phyloP scores from a whole-genome alignment of 2,113 vertebrate species.

The Prunella himalayana region DNA sequence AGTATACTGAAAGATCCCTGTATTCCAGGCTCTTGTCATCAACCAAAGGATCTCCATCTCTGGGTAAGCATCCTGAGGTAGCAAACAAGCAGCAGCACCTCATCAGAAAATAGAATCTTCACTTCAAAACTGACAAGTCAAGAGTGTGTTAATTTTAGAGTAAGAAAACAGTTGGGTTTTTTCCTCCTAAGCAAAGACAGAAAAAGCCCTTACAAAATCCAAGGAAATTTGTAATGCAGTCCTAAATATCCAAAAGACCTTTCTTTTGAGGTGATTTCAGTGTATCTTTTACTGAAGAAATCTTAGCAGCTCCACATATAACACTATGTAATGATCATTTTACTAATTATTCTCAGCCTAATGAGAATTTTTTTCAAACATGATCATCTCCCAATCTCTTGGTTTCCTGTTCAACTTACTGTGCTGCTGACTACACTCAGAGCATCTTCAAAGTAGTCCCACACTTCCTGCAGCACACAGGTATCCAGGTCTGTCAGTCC shows the following conservation, averaged over 20 bases:
- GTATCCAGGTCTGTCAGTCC: conserved; percentile 73
- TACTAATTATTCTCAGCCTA: background rate
- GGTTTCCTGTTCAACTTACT: conserved; percentile 75
- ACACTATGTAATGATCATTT: background rate
- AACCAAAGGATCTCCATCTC: conserved; percentile 88
- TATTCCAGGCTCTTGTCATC: conserved; percentile 90
- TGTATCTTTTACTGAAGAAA: background rate
- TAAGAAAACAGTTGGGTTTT: background rate
- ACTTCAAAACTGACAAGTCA: background rate
- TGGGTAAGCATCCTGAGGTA: conserved; percentile 74
- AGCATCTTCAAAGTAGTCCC: conserved; percentile 85
- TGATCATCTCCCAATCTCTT: background rate
- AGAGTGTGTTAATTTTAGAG: background rate
- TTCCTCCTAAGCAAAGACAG: background rate
- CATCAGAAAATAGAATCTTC: background rate
- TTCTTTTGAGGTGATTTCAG: background rate
- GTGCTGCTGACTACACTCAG: conserved; percentile 73
- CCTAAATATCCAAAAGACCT: background rate
- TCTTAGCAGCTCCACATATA: background rate
- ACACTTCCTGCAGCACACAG: conserved; percentile 79
- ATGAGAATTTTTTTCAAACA: background rate
- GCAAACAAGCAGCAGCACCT: background rate
- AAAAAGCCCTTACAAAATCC: background rate
- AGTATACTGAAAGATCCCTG: conserved; percentile 82
- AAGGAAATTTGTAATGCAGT: background rate